Evolutionary conservation across 2,888 invertebrate genomes (phyloP).

Genomic region (Cryptus armator): DNA sequence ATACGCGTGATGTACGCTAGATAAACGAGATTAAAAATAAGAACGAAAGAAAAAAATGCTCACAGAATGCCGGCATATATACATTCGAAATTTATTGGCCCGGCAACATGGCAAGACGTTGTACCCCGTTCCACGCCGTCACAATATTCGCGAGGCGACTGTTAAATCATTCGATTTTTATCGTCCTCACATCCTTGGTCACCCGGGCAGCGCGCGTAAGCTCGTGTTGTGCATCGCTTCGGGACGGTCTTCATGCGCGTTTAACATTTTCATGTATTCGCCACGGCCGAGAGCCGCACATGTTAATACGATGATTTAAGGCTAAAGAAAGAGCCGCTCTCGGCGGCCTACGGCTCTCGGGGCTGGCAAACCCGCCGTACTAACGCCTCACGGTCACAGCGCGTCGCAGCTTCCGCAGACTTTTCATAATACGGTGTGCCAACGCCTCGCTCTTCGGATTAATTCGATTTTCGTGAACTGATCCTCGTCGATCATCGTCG

Average conservation of each 20-base stretch:
- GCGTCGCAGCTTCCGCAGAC: slow-evolving; percentile 17
- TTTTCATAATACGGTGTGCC: slow-evolving; percentile 62
- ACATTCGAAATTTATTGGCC: slow-evolving; percentile 74
- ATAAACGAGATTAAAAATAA: slow-evolving; percentile 20
- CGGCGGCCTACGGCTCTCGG: slow-evolving; percentile 40
- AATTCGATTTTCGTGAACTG: slow-evolving; percentile 57
- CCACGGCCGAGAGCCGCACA: slow-evolving; percentile 70
- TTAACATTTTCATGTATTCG: slow-evolving; percentile 77
- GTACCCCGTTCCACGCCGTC: slow-evolving; percentile 74
- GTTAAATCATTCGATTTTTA: slow-evolving; percentile 79
- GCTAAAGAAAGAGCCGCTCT: slow-evolving; percentile 68
- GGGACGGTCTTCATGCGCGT: slow-evolving; percentile 68
- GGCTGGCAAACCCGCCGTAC: slow-evolving; percentile 36
- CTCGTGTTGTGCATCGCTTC: slow-evolving; percentile 67
- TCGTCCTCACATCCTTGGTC: slow-evolving; percentile 57
- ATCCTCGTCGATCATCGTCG: slow-evolving; percentile 2
- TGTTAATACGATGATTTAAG: slow-evolving; percentile 80
- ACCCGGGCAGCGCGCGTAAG: slow-evolving; percentile 53
- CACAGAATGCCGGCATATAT: slow-evolving; percentile 33
- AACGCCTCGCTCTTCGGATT: slow-evolving; percentile 52
- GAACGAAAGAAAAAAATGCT: slow-evolving; percentile 18
- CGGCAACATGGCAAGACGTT: slow-evolving; percentile 74
- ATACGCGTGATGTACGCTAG: slow-evolving; percentile 2
- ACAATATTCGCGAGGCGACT: slow-evolving; percentile 74
- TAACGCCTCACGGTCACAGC: slow-evolving; percentile 40